Base-by-base conservation (phyloP, 2,888 invertebrate species). In the Phengaris arion region DNA sequence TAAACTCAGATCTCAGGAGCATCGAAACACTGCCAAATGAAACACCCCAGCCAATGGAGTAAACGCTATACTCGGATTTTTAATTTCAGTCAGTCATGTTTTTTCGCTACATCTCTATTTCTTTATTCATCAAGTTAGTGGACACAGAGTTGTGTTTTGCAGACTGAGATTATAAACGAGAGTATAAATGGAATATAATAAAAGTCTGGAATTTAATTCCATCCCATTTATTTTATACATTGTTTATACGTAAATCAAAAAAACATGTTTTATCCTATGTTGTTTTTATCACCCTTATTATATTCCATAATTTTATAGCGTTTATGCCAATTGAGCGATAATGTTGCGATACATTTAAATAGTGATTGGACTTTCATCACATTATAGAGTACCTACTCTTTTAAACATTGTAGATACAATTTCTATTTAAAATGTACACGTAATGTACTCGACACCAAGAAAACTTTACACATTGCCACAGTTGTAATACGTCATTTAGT, bases 1-100 rank as follows among this genome's bases (percentile, higher is more conserved):
- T 92, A 92, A 88, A 78, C 76, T 15, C 52, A 22, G 54, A 64
- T 48, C n/a, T 74, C 64, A 51, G 8, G 35, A 68, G 52, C 74
- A 45, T 57, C 51, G 69, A 57, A 75, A 75, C 75, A 76, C 69
- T 77, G 68, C 75, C 77, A 77, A 68, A 55, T 35, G 68, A 69
- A 51, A 54, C 64, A 35, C 46, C 46, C 59, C 35, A 64, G 12
- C 64, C 35, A 45, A 45, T 10, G 46, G 13, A 35, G n/a, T 45
- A 54, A 55, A 70, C 55, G 69, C 75, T 75, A 59, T 15, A 48
- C 48, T 48, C 48, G 0, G 1, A 48, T 48, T 48, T 48, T 48
- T 48, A 48, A 48, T 48, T 48, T 48, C 7, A 48, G 8, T 48
- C 48, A 48, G 48, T 48, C 35, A 35, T 13, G 13, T 55, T n/a